These are phyloP conservation scores for Emesis furor DNA, from an alignment of 2,888 invertebrate species.

Conservation along the genomic window DNA sequence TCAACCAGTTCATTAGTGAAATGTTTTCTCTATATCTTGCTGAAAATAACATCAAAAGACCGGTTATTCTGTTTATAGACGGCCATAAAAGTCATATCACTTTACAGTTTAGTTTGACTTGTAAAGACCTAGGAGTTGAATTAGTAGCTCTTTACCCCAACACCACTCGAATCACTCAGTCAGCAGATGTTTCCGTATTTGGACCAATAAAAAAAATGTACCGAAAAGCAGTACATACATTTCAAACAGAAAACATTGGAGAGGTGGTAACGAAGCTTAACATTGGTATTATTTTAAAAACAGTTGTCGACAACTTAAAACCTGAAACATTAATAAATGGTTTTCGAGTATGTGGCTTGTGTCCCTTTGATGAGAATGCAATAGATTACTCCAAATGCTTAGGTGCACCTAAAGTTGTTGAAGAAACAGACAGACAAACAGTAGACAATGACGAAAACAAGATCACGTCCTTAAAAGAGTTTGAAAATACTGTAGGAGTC, in stretches of 20 bases:
- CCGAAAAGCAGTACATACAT: not conserved
- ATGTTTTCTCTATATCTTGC: not conserved
- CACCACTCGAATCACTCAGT: not conserved
- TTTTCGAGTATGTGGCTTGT: not conserved
- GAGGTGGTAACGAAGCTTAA: not conserved
- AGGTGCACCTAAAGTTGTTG: too few species aligned
- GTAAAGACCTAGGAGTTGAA: not conserved
- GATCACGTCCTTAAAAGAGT: too few species aligned
- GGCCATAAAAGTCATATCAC: slow-evolving; percentile 12
- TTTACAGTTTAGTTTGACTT: slow-evolving; percentile 3
- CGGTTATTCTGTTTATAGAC: slow-evolving; percentile 3
- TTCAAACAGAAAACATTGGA: too few species aligned
- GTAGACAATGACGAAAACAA: too few species aligned
- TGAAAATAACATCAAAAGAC: not conserved
- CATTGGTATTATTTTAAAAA: not conserved
- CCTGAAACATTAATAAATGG: slow-evolving; percentile 1
- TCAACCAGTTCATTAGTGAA: slow-evolving; percentile 49
- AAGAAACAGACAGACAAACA: too few species aligned
- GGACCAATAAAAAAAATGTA: not conserved
- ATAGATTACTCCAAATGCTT: not conserved
- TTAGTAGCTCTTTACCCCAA: slow-evolving; percentile 17
- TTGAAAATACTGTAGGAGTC: too few species aligned
- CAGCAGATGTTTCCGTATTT: slow-evolving; percentile 6
- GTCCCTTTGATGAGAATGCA: not conserved
- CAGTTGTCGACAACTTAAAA: slow-evolving; percentile 2